Evolutionary conservation across 2,113 vertebrate genomes (phyloP).

Genomic region (Alaudala cheleensis): DNA sequence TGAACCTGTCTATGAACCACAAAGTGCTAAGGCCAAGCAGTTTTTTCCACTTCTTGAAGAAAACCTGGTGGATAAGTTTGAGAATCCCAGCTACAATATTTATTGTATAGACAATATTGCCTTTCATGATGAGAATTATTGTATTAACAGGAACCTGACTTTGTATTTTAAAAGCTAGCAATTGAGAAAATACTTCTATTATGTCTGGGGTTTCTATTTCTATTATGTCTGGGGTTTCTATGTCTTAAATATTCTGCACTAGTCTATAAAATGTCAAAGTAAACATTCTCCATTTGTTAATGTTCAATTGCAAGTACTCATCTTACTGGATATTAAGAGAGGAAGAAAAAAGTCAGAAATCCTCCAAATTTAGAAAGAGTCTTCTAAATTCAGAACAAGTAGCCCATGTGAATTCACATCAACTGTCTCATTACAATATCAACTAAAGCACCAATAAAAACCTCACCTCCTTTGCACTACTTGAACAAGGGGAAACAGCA

Average conservation of each 20-base stretch:
- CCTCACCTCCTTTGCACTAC: not conserved
- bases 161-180: not conserved
- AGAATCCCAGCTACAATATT: not conserved
- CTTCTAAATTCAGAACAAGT: not conserved
- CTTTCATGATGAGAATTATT: not conserved
- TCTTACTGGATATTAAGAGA: not conserved
- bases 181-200: not conserved
- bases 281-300: not conserved
- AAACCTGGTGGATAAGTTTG: conserved; percentile 75
- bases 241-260: not conserved
- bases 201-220: not conserved
- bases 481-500: not conserved
- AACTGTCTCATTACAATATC: not conserved
- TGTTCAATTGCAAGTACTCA: not conserved
- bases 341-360: not conserved
- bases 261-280: not conserved
- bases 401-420: not conserved
- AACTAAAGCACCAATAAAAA: not conserved
- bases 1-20: conserved; percentile 83
- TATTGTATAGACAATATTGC: not conserved
- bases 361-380: not conserved
- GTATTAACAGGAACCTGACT: not conserved
- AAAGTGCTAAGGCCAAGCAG: conserved; percentile 79
- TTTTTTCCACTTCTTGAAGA: conserved; percentile 82
- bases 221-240: not conserved